Evolutionary conservation across 2,888 invertebrate species (phyloP).

Genomic region (Drosophila emarginata): DNA sequence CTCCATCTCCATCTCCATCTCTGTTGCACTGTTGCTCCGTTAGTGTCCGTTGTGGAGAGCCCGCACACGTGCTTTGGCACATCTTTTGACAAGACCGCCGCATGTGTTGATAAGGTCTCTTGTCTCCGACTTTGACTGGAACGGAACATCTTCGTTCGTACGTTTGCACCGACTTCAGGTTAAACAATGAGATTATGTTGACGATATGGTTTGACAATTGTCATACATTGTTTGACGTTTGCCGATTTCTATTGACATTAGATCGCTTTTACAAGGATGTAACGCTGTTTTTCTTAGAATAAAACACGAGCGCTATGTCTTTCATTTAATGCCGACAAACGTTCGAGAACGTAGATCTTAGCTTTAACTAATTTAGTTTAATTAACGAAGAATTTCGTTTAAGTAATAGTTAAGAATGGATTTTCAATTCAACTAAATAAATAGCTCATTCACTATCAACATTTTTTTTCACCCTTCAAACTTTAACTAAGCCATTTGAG

Average conservation of each 20-base stretch:
- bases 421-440: too few relatives aligned
- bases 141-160: neutral
- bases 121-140: constrained; percentile 2
- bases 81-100: constrained; percentile 71
- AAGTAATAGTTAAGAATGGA: neutral
- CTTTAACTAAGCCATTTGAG: neutral
- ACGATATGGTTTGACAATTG: constrained; percentile 78
- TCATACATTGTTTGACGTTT: constrained; percentile 78
- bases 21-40: neutral
- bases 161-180: constrained; percentile 34
- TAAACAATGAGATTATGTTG: constrained; percentile 76
- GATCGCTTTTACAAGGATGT: constrained; percentile 74
- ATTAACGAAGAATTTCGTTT: constrained; percentile 30
- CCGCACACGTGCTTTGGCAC: constrained; percentile 65
- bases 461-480: neutral
- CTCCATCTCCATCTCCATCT: neutral
- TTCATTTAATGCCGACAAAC: constrained; percentile 60
- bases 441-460: neutral
- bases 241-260: constrained; percentile 72
- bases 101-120: constrained; percentile 69
- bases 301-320: constrained; percentile 59
- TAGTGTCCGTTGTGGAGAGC: constrained; percentile 19
- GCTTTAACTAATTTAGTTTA: constrained; percentile 63
- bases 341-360: neutral
- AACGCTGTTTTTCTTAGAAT: constrained; percentile 73